phyloP scores from a whole-genome alignment of 2,888 invertebrate genomes.

The Tetranychus truncatus region DNA sequence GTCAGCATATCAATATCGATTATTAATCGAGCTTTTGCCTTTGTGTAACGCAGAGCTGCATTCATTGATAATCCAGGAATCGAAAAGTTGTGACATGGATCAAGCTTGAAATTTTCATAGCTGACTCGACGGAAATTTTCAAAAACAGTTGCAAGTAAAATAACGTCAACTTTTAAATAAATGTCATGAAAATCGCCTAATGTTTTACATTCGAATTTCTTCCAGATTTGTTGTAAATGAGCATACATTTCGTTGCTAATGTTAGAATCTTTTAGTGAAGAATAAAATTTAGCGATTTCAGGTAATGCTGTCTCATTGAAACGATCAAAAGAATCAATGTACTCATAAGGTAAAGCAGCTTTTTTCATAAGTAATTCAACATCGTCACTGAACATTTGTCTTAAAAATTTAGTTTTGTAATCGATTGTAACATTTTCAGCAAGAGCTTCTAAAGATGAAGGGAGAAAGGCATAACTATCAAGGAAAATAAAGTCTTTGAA shows the following conservation, averaged over 20 bases:
- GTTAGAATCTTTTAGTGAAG: neutral
- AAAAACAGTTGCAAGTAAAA: neutral
- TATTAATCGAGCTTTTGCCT: too few relatives aligned
- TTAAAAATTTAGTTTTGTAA: neutral
- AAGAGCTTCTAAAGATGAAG: neutral
- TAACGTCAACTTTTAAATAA: neutral
- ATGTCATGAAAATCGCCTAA: neutral
- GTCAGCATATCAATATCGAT: neutral
- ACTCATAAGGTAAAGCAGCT: conserved; percentile 1
- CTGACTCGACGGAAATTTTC: neutral
- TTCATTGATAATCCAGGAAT: too few relatives aligned
- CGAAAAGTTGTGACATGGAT: neutral
- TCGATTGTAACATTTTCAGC: neutral
- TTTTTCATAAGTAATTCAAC: neutral
- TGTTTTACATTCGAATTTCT: neutral
- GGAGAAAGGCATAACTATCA: neutral
- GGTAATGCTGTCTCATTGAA: neutral
- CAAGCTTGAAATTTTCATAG: neutral
- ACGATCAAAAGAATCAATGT: neutral
- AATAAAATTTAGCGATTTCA: neutral
- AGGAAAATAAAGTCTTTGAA: conserved; percentile 1
- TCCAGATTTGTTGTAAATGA: neutral
- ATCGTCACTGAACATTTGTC: neutral
- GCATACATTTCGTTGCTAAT: neutral
- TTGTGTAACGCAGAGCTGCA: too few relatives aligned